phyloP scores from a whole-genome alignment of 2,797 vertebrate genomes.

The Notolabrus celidotus region DNA sequence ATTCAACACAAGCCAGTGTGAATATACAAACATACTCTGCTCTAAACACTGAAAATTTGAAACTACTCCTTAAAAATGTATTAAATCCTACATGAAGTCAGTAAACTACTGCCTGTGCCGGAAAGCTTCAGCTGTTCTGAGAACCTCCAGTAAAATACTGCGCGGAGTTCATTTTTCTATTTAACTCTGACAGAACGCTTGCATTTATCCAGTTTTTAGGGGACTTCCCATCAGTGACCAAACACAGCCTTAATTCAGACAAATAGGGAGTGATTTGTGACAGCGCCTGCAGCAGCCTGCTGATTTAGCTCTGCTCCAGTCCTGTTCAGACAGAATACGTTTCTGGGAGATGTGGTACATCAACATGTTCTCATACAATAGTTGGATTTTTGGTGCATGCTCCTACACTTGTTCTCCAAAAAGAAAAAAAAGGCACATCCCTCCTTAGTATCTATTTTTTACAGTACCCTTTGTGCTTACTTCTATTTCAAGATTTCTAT shows the following conservation, averaged over 20 bases:
- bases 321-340: background rate
- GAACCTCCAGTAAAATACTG: background rate
- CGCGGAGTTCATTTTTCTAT: background rate
- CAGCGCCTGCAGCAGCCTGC: background rate
- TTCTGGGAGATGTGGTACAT: background rate
- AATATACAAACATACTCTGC: no score
- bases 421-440: background rate
- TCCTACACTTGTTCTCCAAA: background rate
- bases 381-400: background rate
- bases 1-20: no score
- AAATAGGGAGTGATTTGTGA: conserved; percentile 1
- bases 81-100: conserved; percentile 5
- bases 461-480: no score
- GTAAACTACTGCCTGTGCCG: background rate
- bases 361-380: background rate
- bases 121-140: background rate
- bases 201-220: background rate
- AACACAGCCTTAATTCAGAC: conserved; percentile 2
- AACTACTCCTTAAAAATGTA: background rate
- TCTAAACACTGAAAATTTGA: background rate
- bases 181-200: background rate
- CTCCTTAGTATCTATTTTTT: background rate
- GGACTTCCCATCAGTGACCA: background rate
- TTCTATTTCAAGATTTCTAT: no score
- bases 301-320: conserved; percentile 6